Evolutionary conservation across 2,797 vertebrate species (phyloP).

Genomic region (Pseudotriccus pelzelni): DNA sequence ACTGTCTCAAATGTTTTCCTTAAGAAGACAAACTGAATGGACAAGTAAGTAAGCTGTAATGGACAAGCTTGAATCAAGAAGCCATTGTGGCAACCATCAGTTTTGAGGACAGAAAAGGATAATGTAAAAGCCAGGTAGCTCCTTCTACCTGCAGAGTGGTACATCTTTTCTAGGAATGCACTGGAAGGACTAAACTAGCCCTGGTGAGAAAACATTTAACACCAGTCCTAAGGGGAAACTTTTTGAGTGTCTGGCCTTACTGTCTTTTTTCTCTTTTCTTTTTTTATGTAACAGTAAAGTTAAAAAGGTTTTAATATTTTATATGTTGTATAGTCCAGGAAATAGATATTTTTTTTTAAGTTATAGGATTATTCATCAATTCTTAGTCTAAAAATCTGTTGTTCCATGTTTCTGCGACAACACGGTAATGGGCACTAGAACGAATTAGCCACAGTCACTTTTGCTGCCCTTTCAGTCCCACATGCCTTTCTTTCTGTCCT

Average conservation of each 20-base stretch:
- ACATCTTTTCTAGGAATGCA: background rate
- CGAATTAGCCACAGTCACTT: background rate
- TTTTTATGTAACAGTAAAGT: background rate
- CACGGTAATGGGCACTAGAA: accelerated
- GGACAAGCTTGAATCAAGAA: background rate
- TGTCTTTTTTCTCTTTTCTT: no score
- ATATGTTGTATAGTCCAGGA: background rate
- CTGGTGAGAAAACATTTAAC: background rate
- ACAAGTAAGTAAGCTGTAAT: background rate
- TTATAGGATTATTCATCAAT: background rate
- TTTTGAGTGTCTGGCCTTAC: background rate
- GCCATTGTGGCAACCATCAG: background rate
- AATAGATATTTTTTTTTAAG: background rate
- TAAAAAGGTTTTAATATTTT: background rate
- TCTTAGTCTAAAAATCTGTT: background rate
- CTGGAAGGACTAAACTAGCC: background rate
- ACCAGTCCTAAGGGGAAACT: background rate
- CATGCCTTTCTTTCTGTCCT: background rate
- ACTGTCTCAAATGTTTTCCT: background rate
- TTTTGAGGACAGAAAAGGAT: background rate
- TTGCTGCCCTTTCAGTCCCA: background rate
- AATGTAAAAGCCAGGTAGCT: background rate
- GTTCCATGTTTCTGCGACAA: background rate
- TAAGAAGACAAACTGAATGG: background rate
- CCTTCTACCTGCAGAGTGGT: background rate